Evolutionary conservation across 2,888 invertebrate species (phyloP), one percentile per base, ranked within the genome.

Genomic region (Chymomyza procnemis): DNA sequence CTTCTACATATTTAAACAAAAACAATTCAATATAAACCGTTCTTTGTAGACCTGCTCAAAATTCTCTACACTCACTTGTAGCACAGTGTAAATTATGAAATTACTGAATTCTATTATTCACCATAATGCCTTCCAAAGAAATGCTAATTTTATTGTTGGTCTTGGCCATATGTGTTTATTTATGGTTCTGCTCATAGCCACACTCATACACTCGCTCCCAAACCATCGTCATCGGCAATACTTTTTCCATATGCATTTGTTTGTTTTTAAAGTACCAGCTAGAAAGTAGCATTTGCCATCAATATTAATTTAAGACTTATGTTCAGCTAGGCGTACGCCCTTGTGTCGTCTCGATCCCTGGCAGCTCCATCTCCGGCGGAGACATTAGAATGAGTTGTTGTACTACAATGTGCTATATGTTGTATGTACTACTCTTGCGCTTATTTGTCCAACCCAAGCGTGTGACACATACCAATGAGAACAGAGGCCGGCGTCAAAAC

Each of bases 361-460:
- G 14, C 16, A 14, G 47, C n/a, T 14, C 16, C 4, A 47, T 41
- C 34, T 41, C 34, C 34, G 12, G 34, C 34, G 47, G n/a, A 41
- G 34, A 41, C 34, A 41, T 41, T 41, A 41, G 34, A 41, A 41
- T 41, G 52, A 18, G 19, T 52, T 52, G 52, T n/a, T 50, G 50
- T 18, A 19, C 54, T 18, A 19, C n/a, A n/a, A n/a, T 54, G 5
- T 54, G n/a, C 21, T 34, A 12, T n/a, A 41, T 30, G 34, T n/a
- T 50, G 50, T 50, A n/a, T 50, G 50, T 50, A n/a, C 6, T 16
- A 3, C 50, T 19, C 19, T 19, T 50, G 50, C 50, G 50, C 50
- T 50, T 50, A 50, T 50, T 50, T 50, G 50, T 50, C 50, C 50
- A 50, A 19, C n/a, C 50, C 18, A 50, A 50, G 50, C 50, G 50